phyloP scores from a whole-genome alignment of 1,140 invertebrate genomes.

The Diploscapter pachys region DNA sequence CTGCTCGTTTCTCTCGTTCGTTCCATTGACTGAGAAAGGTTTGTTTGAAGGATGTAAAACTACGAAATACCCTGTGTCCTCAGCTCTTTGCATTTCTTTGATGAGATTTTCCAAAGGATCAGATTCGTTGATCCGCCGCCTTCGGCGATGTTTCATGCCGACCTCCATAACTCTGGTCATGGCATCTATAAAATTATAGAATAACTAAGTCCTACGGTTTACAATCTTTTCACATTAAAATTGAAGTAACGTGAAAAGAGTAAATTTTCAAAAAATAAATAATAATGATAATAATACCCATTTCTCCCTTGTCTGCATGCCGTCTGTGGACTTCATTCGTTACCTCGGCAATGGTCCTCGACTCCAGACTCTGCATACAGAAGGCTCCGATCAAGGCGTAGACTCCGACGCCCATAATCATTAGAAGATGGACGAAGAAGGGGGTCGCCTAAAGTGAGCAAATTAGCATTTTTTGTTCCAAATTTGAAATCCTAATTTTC shows the following conservation, averaged over 20 bases:
- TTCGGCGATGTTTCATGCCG: conserved; percentile 14
- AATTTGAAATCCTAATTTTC: too few relatives aligned
- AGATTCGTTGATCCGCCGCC: conserved; percentile 24
- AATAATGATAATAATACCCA: too few relatives aligned
- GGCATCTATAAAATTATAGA: neutral
- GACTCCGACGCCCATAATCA: conserved; percentile 28
- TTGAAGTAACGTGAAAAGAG: too few relatives aligned
- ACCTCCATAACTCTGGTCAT: neutral
- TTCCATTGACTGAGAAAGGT: conserved; percentile 13
- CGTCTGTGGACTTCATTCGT: conserved; percentile 12
- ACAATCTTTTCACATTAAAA: too few relatives aligned
- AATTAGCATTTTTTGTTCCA: too few relatives aligned
- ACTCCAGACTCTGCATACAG: conserved; percentile 26
- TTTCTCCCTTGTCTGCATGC: neutral
- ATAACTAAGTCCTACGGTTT: too few relatives aligned
- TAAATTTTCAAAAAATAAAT: too few relatives aligned
- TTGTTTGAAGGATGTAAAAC: neutral
- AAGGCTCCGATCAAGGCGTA: conserved; percentile 31
- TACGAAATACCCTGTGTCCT: neutral
- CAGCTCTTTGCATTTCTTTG: conserved; percentile 1
- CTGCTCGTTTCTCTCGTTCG: conserved; percentile 21
- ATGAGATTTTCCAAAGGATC: neutral
- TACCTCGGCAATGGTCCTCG: conserved; percentile 8
- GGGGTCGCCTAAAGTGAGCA: conserved; percentile 20
- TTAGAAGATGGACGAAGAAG: conserved; percentile 29